These are phyloP conservation scores for Dendropsophus ebraccatus DNA, from an alignment of 2,113 vertebrate species.

Conservation along the genomic window DNA sequence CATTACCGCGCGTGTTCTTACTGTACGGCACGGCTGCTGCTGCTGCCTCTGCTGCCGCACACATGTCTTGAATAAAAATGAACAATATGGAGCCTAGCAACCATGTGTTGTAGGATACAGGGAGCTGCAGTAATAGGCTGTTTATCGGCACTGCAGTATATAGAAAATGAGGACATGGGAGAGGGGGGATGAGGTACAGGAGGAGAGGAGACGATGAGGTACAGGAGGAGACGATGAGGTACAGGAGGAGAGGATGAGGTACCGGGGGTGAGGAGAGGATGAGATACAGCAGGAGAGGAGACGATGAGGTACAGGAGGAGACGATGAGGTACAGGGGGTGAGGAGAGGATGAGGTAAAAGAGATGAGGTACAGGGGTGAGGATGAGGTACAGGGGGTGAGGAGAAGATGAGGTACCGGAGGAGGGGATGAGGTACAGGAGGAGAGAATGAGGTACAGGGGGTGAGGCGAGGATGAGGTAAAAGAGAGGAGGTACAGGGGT, in stretches of 20 bases:
- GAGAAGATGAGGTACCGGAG: not conserved
- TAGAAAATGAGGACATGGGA: not conserved
- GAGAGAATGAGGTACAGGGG: not conserved
- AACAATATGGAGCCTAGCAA: not conserved
- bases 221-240: accelerated
- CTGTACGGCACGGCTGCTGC: not conserved
- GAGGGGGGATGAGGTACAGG: not conserved
- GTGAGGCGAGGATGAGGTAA: not conserved
- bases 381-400: not conserved
- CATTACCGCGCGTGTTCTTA: not conserved
- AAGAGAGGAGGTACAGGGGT: not conserved
- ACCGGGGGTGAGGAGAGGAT: too few relatives aligned
- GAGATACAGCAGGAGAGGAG: too few relatives aligned
- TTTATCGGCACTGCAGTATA: not conserved
- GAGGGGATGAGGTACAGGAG: not conserved
- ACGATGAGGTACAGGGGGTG: not conserved
- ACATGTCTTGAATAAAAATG: conserved; percentile 18
- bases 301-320: too few relatives aligned
- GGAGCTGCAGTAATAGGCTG: not conserved
- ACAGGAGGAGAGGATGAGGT: not conserved
- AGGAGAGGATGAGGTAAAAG: not conserved
- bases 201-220: not conserved
- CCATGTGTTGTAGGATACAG: not conserved
- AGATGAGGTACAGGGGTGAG: not conserved
- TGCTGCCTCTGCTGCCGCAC: too few relatives aligned